Conservation (phyloP, 2,113 vertebrate species). For the Cathartes aura region DNA sequence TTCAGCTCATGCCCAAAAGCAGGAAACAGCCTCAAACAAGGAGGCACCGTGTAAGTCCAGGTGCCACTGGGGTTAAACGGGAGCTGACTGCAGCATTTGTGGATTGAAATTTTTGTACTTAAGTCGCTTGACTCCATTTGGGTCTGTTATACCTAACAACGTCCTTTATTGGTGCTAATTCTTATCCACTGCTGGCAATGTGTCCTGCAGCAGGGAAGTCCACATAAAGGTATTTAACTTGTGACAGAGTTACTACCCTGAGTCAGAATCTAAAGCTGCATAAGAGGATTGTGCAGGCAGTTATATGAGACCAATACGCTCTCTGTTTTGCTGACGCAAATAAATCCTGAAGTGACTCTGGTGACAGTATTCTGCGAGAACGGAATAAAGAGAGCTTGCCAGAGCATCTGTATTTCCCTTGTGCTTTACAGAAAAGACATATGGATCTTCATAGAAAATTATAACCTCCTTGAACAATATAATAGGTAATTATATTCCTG, state of each 20-base stretch:
- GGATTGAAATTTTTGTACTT: background rate
- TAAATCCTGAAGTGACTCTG: slow-evolving; percentile 25
- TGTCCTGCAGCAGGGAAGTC: background rate
- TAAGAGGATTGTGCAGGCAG: background rate
- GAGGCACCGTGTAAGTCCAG: background rate
- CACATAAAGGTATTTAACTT: background rate
- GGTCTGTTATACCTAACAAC: background rate
- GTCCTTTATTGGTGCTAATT: background rate
- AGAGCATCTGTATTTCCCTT: slow-evolving; percentile 51
- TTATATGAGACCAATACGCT: background rate
- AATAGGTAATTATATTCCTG: slow-evolving; percentile 47
- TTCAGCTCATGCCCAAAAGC: background rate
- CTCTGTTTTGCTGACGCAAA: background rate
- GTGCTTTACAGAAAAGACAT: slow-evolving; percentile 13
- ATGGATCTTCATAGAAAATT: slow-evolving; percentile 25
- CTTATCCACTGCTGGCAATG: background rate
- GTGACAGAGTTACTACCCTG: background rate
- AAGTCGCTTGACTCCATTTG: background rate
- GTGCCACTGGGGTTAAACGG: background rate
- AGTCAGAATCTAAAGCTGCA: background rate
- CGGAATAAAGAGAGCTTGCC: background rate
- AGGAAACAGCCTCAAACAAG: background rate
- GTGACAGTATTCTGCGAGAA: background rate
- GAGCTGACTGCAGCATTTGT: background rate
- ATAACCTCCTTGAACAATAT: slow-evolving; percentile 3